phyloP scores from a whole-genome alignment of 1,140 invertebrate species.

The Mya arenaria region DNA sequence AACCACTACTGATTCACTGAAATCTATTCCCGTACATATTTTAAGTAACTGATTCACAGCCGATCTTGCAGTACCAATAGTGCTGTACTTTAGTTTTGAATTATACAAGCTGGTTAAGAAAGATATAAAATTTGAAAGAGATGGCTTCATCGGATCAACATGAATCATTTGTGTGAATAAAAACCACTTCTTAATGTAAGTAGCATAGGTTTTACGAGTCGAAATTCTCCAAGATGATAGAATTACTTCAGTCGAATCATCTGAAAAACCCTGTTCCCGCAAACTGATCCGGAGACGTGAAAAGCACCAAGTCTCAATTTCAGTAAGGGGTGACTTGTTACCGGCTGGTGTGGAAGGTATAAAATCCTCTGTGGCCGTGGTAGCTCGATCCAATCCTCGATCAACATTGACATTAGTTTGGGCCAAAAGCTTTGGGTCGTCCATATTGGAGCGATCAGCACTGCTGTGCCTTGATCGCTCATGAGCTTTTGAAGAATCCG shows the following conservation, averaged over 20 bases:
- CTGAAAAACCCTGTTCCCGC: slow-evolving; percentile 33
- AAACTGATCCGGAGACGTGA: slow-evolving; percentile 30
- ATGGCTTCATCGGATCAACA: slow-evolving; percentile 7
- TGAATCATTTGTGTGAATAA: slow-evolving; percentile 7
- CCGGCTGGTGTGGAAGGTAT: background rate
- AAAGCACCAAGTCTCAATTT: slow-evolving; percentile 47
- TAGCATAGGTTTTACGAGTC: slow-evolving; percentile 33
- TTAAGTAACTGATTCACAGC: slow-evolving; percentile 29
- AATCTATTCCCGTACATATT: background rate
- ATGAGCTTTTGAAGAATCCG: slow-evolving; percentile 22
- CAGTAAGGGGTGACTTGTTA: slow-evolving; percentile 10
- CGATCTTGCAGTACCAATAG: slow-evolving; percentile 46
- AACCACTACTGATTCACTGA: slow-evolving; percentile 31
- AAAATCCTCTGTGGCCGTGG: slow-evolving; percentile 21
- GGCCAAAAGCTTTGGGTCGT: slow-evolving; percentile 55
- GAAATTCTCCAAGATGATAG: slow-evolving; percentile 34
- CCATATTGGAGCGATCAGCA: slow-evolving; percentile 54
- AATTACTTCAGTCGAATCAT: slow-evolving; percentile 39
- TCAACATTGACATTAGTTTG: slow-evolving; percentile 32
- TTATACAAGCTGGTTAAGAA: slow-evolving; percentile 45
- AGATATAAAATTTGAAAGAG: slow-evolving; percentile 21
- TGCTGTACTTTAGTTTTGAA: slow-evolving; percentile 23
- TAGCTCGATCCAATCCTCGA: slow-evolving; percentile 4
- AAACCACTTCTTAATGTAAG: slow-evolving; percentile 42
- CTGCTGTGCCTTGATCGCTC: slow-evolving; percentile 13